Evolutionary conservation across 2,888 invertebrate genomes (phyloP), one percentile per base, ranked within the genome.

Genomic region (Hypolimnas misippus): DNA sequence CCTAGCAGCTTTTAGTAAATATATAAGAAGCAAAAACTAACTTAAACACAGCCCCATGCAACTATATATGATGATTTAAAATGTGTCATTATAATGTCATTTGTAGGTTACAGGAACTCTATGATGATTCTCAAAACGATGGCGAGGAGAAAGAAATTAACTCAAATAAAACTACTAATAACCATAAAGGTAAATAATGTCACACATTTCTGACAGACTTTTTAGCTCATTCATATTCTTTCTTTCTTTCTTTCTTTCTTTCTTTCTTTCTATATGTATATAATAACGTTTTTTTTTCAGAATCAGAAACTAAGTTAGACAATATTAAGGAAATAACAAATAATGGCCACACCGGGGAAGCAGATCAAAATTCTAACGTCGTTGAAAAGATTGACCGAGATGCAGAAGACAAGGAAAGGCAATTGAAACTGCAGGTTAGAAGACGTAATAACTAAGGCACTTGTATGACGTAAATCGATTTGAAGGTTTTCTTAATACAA

Each of bases 341-440:
- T 51, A 84, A 83, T 0, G 84, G 83, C 5, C 76, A 77, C 60
- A 79, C 79, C 25, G 85, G 79, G 0, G 87, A 87, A 57, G 78
- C 87, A 0, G 87, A 90, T 57, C 89, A 89, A 72, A 87, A 89
- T 69, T 92, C 87, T 0, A 91, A 92, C 50, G 84, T 89, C 16
- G 83, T 90, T 38, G 81, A 83, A 65, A 85, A 93, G 67, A 89
- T 90, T 19, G 92, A 93, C 4, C 73, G 79, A 0, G 82, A 81
- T 0, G 70, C 77, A 0, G 87, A 87, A 17, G 89, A 88, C 35
- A 89, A 89, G 54, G 90, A 92, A 63, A 73, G 76, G 46, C 81
- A 83, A 65, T 61, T 87, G 0, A 78, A 79, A 57, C 69, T 91
- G 61, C 89, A 90, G 82, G 90, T 84, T n/a, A 60, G 71, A 21